Base-by-base conservation (phyloP, 2,888 invertebrate genomes). In the Sipha maydis region DNA sequence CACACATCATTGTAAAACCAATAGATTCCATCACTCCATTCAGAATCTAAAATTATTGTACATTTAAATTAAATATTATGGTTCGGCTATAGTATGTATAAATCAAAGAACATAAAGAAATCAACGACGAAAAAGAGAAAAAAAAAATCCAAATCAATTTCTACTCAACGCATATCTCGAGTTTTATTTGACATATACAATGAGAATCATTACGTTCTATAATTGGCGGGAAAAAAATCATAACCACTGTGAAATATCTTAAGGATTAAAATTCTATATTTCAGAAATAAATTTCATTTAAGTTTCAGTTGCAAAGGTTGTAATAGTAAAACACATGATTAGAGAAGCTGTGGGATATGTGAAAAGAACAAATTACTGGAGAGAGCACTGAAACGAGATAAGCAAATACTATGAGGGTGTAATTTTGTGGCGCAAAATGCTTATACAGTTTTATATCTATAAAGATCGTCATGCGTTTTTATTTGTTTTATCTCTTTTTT, bases 391-490 rank as follows among this genome's bases (percentile, higher is more conserved):
- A 4, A n/a, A 54, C 31, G 17, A 71, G 73, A 73, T 83, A 83
- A 73, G 34, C 71, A 34, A 83, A 73, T 31, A 54, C 25, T 25
- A 71, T 31, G 48, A 71, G 69, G 71, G 83, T 75, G 56, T n/a
- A 56, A 19, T 28, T n/a, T 61, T 14, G 56, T 61, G n/a, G 21
- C 83, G 19, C 75, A 34, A 34, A 38, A 61, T 83, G 41, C 11
- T 75, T 75, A 83, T 75, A 56, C 38, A 38, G 17, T 31, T 31
- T 21, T 56, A 21, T 38, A 25, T 56, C 78, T 11, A 38, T 34
- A 3, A 56, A 31, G 19, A 75, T 75, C 56, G 56, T 75, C 11
- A 11, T 11, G 48, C 14, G 48, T 11, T 48, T 48, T 48, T 19
- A 25, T 19, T 25, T n/a, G 5, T 73, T 69, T 73, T 73, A 34